Evolutionary conservation across 92 coral and sea anemone species (phyloP), one percentile per base, ranked within the genome.

Genomic region (Meandrina meandrites): DNA sequence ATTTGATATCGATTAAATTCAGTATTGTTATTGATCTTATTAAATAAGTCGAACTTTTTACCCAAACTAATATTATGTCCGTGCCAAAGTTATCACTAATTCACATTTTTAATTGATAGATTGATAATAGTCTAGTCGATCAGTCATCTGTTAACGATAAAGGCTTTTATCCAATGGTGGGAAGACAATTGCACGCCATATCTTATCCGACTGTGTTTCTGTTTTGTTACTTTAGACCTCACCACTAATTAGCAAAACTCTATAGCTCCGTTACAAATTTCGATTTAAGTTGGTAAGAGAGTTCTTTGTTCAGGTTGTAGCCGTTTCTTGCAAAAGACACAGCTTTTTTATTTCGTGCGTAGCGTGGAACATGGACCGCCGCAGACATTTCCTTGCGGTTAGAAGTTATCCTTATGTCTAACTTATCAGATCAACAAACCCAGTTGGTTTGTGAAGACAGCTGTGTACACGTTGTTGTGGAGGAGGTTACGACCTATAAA

Each of bases 361-460:
- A 27, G 35, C 35, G 17, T 27, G 71, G 62, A 15, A n/a, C 62
- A 28, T 17, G 36, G 37, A 16, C 30, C 37, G 36, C 40, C 22
- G 31, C 36, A 77, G 57, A 76, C 56, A 76, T 36, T 18, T 48
- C 79, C 79, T 1, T 76, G 79, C 31, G 58, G 79, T 45, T 27
- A 28, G 10, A n/a, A 24, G 24, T 22, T 76, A 50, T 27, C 81
- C 37, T 15, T 27, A 27, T 28, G 14, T n/a, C 9, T 11, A 77
- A 31, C 53, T 48, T 50, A 47, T 77, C 30, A 30, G 5, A 14
- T 8, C 16, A 64, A 27, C n/a, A 27, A 28, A 77, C 7, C 60
- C 48, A 50, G 28, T 77, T 77, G 50, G 80, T 77, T 13, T 24
- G 81, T 77, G 27, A 28, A 77, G n/a, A 47, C 81, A 77, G 81